These are phyloP conservation scores for Clistopyga incitator DNA, from an alignment of 2,888 invertebrate genomes.

Conservation along the genomic window DNA sequence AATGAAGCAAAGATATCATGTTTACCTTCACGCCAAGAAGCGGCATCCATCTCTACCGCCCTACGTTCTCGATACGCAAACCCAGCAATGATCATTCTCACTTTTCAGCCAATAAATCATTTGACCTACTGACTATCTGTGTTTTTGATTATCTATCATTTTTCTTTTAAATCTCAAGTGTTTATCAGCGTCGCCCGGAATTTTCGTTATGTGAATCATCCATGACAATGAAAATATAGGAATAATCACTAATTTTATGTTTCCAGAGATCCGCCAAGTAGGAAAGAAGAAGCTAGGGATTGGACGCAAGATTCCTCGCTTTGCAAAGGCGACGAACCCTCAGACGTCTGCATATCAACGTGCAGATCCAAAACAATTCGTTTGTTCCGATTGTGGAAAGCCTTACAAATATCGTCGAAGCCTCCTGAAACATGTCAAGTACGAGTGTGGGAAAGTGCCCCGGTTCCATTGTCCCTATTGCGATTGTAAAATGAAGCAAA, in stretches of 20 bases:
- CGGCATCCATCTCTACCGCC: neutral
- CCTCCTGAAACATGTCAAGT: conserved; percentile 83
- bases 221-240: neutral
- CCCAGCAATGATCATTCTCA: neutral
- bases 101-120: neutral
- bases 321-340: conserved; percentile 9
- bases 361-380: neutral
- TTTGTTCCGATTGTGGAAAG: conserved; percentile 54
- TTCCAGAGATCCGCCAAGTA: conserved; percentile 44
- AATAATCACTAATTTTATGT: conserved; percentile 29
- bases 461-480: conserved; percentile 83
- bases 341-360: neutral
- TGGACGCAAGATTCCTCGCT: conserved; percentile 17
- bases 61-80: conserved; percentile 25
- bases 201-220: neutral
- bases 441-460: conserved; percentile 77
- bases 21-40: conserved; percentile 27
- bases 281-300: conserved; percentile 30
- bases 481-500: conserved; percentile 17
- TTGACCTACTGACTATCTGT: neutral
- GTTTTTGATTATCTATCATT: neutral
- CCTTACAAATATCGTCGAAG: conserved; percentile 87
- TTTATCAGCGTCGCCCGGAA: neutral
- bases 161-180: neutral
- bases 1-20: conserved; percentile 21